These are phyloP conservation scores for Drosophila kurseongensis DNA, from an alignment of 1,140 invertebrate species.

Conservation along the genomic window DNA sequence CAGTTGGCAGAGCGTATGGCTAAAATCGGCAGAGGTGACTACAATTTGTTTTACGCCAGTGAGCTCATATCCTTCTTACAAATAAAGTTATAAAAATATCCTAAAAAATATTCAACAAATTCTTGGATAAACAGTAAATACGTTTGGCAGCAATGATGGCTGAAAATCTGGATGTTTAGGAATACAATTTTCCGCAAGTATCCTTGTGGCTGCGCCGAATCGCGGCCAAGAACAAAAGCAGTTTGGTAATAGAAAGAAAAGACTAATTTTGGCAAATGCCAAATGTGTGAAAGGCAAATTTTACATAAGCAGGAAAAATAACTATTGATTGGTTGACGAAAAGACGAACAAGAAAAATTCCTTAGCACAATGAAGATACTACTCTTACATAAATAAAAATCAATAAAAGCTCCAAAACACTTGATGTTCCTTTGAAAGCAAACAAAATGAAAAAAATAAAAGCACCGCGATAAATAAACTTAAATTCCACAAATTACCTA, in stretches of 20 bases:
- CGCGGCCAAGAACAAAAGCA: slow-evolving; percentile 4
- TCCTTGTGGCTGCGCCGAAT: slow-evolving; percentile 33
- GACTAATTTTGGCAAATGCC: slow-evolving; percentile 22
- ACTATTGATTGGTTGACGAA: background rate
- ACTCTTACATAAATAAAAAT: slow-evolving; percentile 27
- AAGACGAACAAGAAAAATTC: background rate
- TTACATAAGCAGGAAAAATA: slow-evolving; percentile 57
- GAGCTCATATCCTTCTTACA: slow-evolving; percentile 9
- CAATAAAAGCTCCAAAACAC: background rate
- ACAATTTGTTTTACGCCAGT: slow-evolving; percentile 34
- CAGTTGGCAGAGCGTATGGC: slow-evolving; percentile 78
- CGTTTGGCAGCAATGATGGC: background rate
- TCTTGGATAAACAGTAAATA: background rate
- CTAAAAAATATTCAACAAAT: background rate
- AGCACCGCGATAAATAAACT: background rate
- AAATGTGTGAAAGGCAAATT: slow-evolving; percentile 38
- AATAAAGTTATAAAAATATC: slow-evolving; percentile 1
- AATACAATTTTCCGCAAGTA: slow-evolving; percentile 16
- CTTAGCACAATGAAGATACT: background rate
- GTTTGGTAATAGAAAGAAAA: slow-evolving; percentile 11
- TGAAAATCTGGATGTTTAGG: background rate
- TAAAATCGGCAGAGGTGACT: slow-evolving; percentile 56
- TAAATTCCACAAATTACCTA: slow-evolving; percentile 11
- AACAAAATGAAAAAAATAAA: background rate
- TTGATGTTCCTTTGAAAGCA: background rate